Evolutionary conservation across 2,888 invertebrate species (phyloP).

Genomic region (Ophioninae sp.): DNA sequence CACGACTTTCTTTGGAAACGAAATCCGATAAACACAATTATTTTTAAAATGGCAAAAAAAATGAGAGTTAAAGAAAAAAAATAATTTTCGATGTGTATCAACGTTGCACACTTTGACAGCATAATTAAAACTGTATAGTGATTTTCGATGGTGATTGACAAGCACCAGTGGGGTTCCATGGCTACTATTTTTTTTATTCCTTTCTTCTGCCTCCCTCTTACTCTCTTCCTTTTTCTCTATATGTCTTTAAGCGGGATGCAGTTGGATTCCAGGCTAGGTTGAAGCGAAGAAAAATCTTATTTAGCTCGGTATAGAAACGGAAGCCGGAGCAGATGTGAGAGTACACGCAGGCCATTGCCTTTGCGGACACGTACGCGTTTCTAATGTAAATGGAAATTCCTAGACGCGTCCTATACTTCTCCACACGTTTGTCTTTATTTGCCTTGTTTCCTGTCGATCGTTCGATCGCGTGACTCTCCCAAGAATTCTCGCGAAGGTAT

Average conservation of each 20-base stretch:
- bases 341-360: slow-evolving; percentile 38
- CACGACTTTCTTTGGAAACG: too few species aligned
- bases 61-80: too few species aligned
- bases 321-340: slow-evolving; percentile 54
- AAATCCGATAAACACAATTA: too few species aligned
- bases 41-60: too few species aligned
- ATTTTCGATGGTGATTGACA: background rate
- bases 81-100: too few species aligned
- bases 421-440: slow-evolving; percentile 23
- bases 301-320: slow-evolving; percentile 43
- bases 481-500: slow-evolving; percentile 38
- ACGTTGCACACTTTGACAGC: too few species aligned
- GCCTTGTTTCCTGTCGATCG: slow-evolving; percentile 47
- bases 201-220: too few species aligned
- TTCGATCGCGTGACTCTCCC: slow-evolving; percentile 48
- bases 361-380: slow-evolving; percentile 54
- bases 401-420: slow-evolving; percentile 45
- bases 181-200: background rate
- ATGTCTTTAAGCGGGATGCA: slow-evolving; percentile 12
- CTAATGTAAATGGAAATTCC: slow-evolving; percentile 69
- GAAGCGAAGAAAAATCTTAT: slow-evolving; percentile 44
- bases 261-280: slow-evolving; percentile 19
- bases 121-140: background rate
- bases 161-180: background rate
- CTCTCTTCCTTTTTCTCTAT: background rate